Base-by-base conservation (phyloP, 2,888 invertebrate genomes). In the Phengaris alcon region DNA sequence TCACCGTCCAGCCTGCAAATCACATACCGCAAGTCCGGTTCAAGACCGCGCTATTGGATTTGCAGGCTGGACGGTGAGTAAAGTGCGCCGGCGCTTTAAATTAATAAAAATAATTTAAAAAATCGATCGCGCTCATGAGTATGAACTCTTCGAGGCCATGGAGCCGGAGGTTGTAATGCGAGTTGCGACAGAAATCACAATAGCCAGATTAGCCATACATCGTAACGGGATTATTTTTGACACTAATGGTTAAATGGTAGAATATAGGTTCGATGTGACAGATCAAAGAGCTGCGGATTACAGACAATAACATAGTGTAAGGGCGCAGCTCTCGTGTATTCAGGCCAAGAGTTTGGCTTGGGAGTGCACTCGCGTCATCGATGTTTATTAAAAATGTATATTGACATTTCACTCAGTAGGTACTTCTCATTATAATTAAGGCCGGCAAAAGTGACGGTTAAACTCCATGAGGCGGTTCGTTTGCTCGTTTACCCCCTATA, bases 281-380 rank as follows among this genome's bases (percentile, higher is more conserved):
- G 54, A 54, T 10, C 48, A 59, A 22, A 22, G 54, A 12, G 22
- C 48, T 48, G 48, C 0, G 59, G 59, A 59, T 59, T 59, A 59
- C 10, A 59, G 59, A 22, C 22, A 59, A 9, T 57, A 48, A 48
- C 57, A 59, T 22, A 15, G 15, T 57, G 59, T 59, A 10, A 59
- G 59, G 59, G 59, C 59, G 59, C 8, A 59, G 15, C 59, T 5
- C 22, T 22, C 59, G 22, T 22, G 59, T 15, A 59, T 59, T 22
- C 59, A 59, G 59, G 59, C 59, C 59, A 22, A 59, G 59, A 22
- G 59, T 59, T 59, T 59, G 59, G 59, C 59, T 59, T 15, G 9
- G 9, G 22, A 57, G 59, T 22, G 59, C 15, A 10, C 22, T 59
- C 59, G 59, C 59, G 59, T 59, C 59, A 59, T 59, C 22, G 0